A percentile compares a stretch with the other conserved stretches of the same genome.
phyloP scores from a whole-genome alignment of 2,888 invertebrate genomes.

The Drosophila mulleri region DNA sequence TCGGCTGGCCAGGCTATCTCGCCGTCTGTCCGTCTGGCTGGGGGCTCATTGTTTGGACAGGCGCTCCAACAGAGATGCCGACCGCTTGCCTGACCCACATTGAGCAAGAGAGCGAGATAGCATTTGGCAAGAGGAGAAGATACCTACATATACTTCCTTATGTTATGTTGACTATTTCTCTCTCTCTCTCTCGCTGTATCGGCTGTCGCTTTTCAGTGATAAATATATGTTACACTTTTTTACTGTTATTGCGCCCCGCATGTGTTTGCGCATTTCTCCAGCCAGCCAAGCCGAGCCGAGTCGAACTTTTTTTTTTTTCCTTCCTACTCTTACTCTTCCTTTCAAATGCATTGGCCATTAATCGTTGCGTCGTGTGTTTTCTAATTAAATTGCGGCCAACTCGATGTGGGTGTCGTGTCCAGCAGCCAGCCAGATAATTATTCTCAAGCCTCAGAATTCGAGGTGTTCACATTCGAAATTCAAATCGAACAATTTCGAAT shows the following conservation, averaged over 20 bases:
- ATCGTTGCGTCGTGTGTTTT: conserved; percentile 71
- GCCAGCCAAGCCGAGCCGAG: neutral
- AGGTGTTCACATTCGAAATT: conserved; percentile 30
- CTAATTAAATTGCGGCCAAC: conserved; percentile 77
- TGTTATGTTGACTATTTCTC: conserved; percentile 2
- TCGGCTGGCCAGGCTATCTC: conserved; percentile 19
- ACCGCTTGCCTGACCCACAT: conserved; percentile 59
- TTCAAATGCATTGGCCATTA: conserved; percentile 75
- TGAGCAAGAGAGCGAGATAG: conserved; percentile 7
- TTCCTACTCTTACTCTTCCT: conserved; percentile 62
- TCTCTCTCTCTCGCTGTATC: no score
- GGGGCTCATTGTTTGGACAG: conserved; percentile 64
- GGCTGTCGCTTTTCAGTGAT: conserved; percentile 72
- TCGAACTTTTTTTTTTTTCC: no score
- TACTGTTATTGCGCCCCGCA: conserved; percentile 78
- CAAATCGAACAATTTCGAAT: neutral
- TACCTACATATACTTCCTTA: conserved; percentile 51
- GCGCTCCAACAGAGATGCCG: conserved; percentile 56
- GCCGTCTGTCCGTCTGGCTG: conserved; percentile 34
- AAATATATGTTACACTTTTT: conserved; percentile 80
- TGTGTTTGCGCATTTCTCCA: conserved; percentile 75
- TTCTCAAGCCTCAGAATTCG: conserved; percentile 57
- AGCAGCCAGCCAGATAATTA: conserved; percentile 42
- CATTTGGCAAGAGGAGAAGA: conserved; percentile 21
- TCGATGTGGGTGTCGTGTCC: conserved; percentile 65